These are phyloP conservation scores for Dicrurus megarhynchus DNA, from an alignment of 2,113 vertebrate genomes.

Conservation along the genomic window DNA sequence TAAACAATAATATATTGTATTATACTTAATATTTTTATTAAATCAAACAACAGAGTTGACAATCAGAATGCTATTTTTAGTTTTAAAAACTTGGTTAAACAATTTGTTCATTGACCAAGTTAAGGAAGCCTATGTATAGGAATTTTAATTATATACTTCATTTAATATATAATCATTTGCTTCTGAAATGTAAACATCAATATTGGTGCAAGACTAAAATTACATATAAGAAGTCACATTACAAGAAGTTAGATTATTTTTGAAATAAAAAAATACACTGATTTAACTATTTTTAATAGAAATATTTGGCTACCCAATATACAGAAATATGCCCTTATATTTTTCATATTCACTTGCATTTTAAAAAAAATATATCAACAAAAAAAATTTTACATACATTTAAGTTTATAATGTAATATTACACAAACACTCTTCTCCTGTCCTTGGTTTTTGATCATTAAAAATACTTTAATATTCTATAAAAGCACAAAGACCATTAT, in stretches of 20 bases:
- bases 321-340: not conserved
- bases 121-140: not conserved
- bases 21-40: not conserved
- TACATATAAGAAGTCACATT: not conserved
- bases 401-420: not conserved
- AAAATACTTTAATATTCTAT: not conserved
- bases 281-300: not conserved
- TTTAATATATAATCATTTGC: not conserved
- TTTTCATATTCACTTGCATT: not conserved
- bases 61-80: not conserved
- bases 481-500: not conserved
- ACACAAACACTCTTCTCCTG: not conserved
- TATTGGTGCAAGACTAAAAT: not conserved
- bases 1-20: not conserved
- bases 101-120: not conserved
- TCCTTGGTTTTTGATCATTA: not conserved
- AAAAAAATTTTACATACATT: not conserved
- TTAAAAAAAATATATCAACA: not conserved
- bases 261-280: not conserved
- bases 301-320: not conserved
- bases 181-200: not conserved
- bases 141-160: not conserved
- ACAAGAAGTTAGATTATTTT: not conserved
- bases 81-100: not conserved
- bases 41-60: not conserved